Evolutionary conservation across 2,888 invertebrate genomes (phyloP).

Genomic region (Dorcus parallelipipedus): DNA sequence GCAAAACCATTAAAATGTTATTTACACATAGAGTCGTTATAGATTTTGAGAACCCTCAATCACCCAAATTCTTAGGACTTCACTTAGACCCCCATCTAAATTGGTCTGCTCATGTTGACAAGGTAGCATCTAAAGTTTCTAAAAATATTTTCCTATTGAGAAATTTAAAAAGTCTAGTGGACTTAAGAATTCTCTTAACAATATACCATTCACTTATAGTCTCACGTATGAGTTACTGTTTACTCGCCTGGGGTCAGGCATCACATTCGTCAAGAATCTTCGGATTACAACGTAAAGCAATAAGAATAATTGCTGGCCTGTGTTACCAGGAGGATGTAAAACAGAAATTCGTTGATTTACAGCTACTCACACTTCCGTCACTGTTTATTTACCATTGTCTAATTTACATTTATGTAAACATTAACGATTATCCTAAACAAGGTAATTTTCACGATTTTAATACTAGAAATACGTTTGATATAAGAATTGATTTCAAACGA

Average conservation of each 20-base stretch:
- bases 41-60: no score
- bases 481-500: background rate
- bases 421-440: background rate
- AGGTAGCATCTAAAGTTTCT: no score
- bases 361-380: background rate
- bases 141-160: no score
- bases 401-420: background rate
- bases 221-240: background rate
- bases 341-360: background rate
- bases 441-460: background rate
- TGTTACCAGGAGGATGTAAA: background rate
- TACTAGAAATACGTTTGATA: background rate
- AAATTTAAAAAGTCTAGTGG: no score
- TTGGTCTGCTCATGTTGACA: no score
- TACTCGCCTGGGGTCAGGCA: background rate
- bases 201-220: no score
- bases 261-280: background rate
- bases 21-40: no score
- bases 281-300: background rate
- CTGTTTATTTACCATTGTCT: background rate
- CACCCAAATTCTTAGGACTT: no score
- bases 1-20: no score
- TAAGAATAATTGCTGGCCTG: background rate
- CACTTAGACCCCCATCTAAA: no score
- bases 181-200: no score